Percentiles rank a stretch among this genome's conserved stretches.
Evolutionary conservation across 2,797 vertebrate genomes (phyloP).

Genomic region (Triplophysa bombifrons): DNA sequence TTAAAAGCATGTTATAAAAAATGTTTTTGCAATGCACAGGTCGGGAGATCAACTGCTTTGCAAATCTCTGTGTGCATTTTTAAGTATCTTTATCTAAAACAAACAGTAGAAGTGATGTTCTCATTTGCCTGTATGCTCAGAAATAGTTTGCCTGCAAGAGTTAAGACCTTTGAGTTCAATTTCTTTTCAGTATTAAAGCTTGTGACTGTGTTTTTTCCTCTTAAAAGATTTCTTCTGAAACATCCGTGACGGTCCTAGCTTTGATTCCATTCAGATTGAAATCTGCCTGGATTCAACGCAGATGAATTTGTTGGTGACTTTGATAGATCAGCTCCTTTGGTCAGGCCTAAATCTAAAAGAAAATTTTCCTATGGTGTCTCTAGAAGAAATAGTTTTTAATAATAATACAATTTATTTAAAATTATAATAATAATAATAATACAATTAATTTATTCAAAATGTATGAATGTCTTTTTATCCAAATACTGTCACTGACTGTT

Average conservation of each 20-base stretch:
- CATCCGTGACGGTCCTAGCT: constrained; percentile 47
- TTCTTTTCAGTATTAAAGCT: constrained; percentile 15
- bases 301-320: constrained; percentile 58
- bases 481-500: constrained; percentile 5
- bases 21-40: background rate
- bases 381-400: too few species aligned
- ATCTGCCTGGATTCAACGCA: constrained; percentile 40
- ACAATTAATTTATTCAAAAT: background rate
- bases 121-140: background rate
- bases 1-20: background rate
- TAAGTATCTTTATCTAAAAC: background rate
- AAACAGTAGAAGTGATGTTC: background rate
- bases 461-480: background rate
- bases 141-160: constrained; percentile 5
- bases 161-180: constrained; percentile 20
- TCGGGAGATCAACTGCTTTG: background rate
- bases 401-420: too few species aligned
- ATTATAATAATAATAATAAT: too few species aligned
- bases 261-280: constrained; percentile 52
- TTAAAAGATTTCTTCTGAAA: constrained; percentile 40
- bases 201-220: background rate
- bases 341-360: constrained; percentile 51
- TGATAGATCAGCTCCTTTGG: constrained; percentile 56
- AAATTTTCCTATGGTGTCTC: constrained; percentile 33
- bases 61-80: background rate